A percentile compares a stretch with the other conserved stretches of the same genome.
Evolutionary conservation across 2,797 vertebrate species (phyloP).

Genomic region (Chrysocyon brachyurus): DNA sequence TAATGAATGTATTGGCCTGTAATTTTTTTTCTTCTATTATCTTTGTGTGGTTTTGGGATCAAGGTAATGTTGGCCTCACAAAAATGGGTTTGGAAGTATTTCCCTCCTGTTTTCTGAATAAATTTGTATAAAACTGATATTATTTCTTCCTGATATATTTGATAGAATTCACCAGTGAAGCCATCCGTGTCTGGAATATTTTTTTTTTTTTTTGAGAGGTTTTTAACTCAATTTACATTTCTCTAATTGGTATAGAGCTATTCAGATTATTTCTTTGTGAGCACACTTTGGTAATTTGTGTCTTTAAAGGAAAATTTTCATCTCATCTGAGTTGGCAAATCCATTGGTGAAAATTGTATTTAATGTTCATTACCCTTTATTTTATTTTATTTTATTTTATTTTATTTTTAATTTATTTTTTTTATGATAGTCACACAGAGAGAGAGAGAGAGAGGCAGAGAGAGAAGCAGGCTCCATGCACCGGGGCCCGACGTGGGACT

Average conservation of each 20-base stretch:
- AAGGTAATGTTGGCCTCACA: neutral
- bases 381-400: no score
- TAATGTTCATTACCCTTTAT: neutral
- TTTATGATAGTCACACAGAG: no score
- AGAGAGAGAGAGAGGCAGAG: no score
- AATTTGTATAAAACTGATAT: neutral
- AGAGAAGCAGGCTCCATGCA: no score
- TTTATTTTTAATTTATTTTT: no score
- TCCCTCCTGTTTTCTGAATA: neutral
- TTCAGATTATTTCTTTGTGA: neutral
- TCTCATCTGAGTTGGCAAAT: neutral
- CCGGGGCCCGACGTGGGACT: no score
- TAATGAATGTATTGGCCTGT: neutral
- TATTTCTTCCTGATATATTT: neutral
- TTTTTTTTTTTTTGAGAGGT: neutral
- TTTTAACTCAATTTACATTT: neutral
- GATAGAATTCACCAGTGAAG: neutral
- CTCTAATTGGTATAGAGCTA: neutral
- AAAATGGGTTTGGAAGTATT: conserved; percentile 6
- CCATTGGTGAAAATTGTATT: neutral
- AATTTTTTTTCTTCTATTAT: neutral
- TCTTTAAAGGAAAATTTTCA: neutral
- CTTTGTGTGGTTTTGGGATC: neutral
- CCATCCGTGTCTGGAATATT: neutral
- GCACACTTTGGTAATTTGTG: neutral